These are phyloP conservation scores for Bactericera cockerelli DNA, from an alignment of 1,140 invertebrate species.

Conservation along the genomic window DNA sequence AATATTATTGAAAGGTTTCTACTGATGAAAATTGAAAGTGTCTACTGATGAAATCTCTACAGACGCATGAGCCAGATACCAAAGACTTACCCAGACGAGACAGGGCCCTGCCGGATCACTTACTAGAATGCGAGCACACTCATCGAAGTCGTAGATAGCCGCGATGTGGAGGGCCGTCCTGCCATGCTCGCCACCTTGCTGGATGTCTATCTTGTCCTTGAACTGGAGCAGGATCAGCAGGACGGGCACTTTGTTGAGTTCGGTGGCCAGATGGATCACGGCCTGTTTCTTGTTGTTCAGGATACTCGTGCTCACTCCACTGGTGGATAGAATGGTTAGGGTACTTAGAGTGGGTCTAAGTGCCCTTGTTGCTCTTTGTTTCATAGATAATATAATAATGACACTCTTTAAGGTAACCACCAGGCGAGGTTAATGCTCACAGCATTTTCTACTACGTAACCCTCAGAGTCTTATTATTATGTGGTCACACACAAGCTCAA, in stretches of 20 bases:
- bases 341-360: background rate
- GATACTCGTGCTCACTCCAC: slow-evolving; percentile 48
- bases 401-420: no score
- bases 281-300: slow-evolving; percentile 62
- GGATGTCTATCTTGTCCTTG: slow-evolving; percentile 46
- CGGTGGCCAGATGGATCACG: slow-evolving; percentile 59
- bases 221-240: slow-evolving; percentile 49
- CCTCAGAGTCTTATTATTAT: no score
- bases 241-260: slow-evolving; percentile 50
- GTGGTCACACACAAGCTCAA: no score
- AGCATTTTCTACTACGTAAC: no score
- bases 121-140: slow-evolving; percentile 62
- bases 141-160: slow-evolving; percentile 62
- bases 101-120: slow-evolving; percentile 25
- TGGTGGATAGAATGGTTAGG: slow-evolving; percentile 24
- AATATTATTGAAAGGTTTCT: no score
- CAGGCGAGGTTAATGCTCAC: no score
- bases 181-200: slow-evolving; percentile 59
- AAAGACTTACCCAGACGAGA: no score
- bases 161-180: slow-evolving; percentile 63
- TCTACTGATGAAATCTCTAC: no score
- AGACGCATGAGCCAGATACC: no score
- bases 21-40: no score
- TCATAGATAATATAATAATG: no score
- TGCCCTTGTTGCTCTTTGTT: no score